Percentiles rank a stretch among this genome's conserved stretches.
Conservation (phyloP, 2,888 invertebrate species). For the Embidobia sp. region DNA sequence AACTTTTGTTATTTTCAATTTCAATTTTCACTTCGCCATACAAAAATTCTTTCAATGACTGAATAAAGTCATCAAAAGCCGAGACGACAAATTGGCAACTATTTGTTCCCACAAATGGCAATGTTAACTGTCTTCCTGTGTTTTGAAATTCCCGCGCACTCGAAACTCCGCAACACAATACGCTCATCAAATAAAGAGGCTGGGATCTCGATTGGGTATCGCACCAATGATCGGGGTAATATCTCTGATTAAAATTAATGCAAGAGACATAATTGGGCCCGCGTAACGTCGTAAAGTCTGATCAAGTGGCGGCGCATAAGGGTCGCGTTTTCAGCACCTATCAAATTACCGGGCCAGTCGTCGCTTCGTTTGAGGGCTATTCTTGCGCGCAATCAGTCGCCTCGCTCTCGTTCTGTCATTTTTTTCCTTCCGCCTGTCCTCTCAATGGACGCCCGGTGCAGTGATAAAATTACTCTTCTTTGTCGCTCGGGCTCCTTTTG, state of each 20-base stretch:
- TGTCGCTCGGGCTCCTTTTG: slow-evolving; percentile 62
- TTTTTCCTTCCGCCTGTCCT: slow-evolving; percentile 41
- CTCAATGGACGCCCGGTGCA: slow-evolving; percentile 46
- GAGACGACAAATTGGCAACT: no score
- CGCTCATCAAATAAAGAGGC: slow-evolving; percentile 12
- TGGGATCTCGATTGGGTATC: neutral
- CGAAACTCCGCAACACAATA: slow-evolving; percentile 2
- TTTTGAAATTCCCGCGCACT: neutral
- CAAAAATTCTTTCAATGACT: no score
- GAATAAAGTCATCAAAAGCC: no score
- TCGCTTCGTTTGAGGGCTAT: slow-evolving; percentile 57
- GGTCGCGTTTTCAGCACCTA: slow-evolving; percentile 53
- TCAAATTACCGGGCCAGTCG: slow-evolving; percentile 53
- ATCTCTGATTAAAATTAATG: slow-evolving; percentile 26
- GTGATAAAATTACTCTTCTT: slow-evolving; percentile 65
- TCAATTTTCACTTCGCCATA: no score
- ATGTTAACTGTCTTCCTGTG: neutral
- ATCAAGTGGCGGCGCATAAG: slow-evolving; percentile 26
- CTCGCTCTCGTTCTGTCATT: slow-evolving; percentile 34
- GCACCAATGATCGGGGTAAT: neutral
- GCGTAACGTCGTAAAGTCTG: slow-evolving; percentile 23
- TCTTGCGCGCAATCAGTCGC: slow-evolving; percentile 55
- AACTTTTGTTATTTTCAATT: no score
- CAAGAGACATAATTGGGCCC: slow-evolving; percentile 22
- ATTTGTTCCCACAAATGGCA: no score